Evolutionary conservation across 2,888 invertebrate genomes (phyloP).

Genomic region (Cephus nigrinus): DNA sequence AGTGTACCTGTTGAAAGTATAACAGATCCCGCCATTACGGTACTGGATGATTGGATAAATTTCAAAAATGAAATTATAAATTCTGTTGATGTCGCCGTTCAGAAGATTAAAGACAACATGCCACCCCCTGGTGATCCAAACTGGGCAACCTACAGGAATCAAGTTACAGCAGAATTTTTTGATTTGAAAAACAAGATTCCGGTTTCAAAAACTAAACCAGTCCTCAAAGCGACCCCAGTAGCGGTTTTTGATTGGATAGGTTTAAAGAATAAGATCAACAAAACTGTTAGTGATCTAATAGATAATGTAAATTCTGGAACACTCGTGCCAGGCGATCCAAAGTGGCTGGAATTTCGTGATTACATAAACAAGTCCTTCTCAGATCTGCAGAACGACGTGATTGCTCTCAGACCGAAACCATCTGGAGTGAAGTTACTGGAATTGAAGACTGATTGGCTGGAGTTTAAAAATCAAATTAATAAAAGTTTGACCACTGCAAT

Average conservation of each 20-base stretch:
- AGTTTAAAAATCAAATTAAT: slow-evolving; percentile 29
- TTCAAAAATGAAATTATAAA: slow-evolving; percentile 28
- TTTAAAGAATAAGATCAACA: slow-evolving; percentile 3
- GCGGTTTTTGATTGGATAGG: slow-evolving; percentile 5
- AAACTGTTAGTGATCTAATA: slow-evolving; percentile 5
- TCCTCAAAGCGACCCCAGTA: neutral
- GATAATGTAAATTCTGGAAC: neutral
- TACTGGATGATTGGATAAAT: slow-evolving; percentile 22
- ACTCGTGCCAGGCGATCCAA: neutral
- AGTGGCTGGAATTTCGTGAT: slow-evolving; percentile 24
- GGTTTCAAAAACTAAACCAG: neutral
- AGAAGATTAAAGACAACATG: slow-evolving; percentile 23
- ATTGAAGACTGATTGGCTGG: slow-evolving; percentile 27
- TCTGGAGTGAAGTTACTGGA: slow-evolving; percentile 14
- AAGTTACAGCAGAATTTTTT: slow-evolving; percentile 18
- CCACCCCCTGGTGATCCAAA: slow-evolving; percentile 22
- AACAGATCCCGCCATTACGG: neutral
- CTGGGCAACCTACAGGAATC: slow-evolving; percentile 21
- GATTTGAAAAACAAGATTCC: slow-evolving; percentile 13
- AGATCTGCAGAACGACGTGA: slow-evolving; percentile 15
- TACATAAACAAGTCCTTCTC: slow-evolving; percentile 21
- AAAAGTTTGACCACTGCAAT: slow-evolving; percentile 20
- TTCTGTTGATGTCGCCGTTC: slow-evolving; percentile 22
- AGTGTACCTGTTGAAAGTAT: neutral
- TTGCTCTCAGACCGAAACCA: slow-evolving; percentile 10